phyloP scores from a whole-genome alignment of 1,140 invertebrate species.

The Drosophila mayri region DNA sequence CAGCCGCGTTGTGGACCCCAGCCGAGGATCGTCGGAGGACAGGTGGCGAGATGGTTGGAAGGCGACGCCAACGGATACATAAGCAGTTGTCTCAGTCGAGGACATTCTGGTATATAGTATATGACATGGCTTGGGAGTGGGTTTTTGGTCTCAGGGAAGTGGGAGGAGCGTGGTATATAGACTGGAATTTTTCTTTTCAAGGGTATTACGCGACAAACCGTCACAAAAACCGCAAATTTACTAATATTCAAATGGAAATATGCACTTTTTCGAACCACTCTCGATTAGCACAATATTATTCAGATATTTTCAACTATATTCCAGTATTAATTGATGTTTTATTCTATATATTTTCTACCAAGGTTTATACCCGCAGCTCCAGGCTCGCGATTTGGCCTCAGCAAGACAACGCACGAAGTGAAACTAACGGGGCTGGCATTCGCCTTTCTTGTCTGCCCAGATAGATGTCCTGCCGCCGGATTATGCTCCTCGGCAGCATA shows the following conservation, averaged over 20 bases:
- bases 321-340: slow-evolving; percentile 22
- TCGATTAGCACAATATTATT: slow-evolving; percentile 32
- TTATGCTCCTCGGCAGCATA: slow-evolving; percentile 72
- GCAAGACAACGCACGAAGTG: slow-evolving; percentile 85
- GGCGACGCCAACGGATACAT: slow-evolving; percentile 46
- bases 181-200: slow-evolving; percentile 64
- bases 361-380: slow-evolving; percentile 59
- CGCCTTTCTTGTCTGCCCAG: slow-evolving; percentile 79
- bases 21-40: slow-evolving; percentile 61
- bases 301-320: slow-evolving; percentile 22
- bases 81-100: slow-evolving; percentile 61
- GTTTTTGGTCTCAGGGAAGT: slow-evolving; percentile 2
- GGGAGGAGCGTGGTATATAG: slow-evolving; percentile 57
- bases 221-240: slow-evolving; percentile 8
- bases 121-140: slow-evolving; percentile 3
- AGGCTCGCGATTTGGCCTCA: slow-evolving; percentile 78
- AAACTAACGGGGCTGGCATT: slow-evolving; percentile 78
- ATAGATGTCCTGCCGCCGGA: slow-evolving; percentile 67
- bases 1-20: slow-evolving; percentile 47
- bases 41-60: slow-evolving; percentile 57
- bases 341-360: slow-evolving; percentile 20
- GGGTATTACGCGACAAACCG: slow-evolving; percentile 29
- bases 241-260: background rate
- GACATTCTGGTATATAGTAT: slow-evolving; percentile 7
- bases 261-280: slow-evolving; percentile 7